Evolutionary conservation across 2,797 vertebrate genomes (phyloP), one percentile per base, ranked within the genome.

Genomic region (Betta splendens): DNA sequence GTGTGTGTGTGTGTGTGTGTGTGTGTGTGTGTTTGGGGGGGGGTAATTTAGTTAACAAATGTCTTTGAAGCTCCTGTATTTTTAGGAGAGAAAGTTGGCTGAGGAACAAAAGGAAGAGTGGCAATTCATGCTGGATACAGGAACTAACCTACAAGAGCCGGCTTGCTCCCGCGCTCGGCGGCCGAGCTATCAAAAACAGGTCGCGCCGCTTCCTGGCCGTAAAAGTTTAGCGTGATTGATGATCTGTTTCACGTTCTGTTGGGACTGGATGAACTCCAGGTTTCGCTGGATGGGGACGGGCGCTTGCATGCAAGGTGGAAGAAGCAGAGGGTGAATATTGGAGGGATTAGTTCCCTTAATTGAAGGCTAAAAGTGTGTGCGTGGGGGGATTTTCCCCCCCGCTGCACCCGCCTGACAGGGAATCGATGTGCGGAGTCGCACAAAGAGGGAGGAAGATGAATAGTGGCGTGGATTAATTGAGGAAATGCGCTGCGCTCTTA

Each of bases 191-290:
- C 74, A 77, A 75, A 85, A 89, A 87, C 85, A 82, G 86, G 87
- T 89, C 70, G 65, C 3, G 36, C 81, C 75, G 67, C 89, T 90
- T 90, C 87, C 87, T 84, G 76, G 69, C 81, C 68, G 80, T 80
- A 78, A 84, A 84, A 37, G 70, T 46, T 40, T 17, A 0, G 32
- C 32, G 83, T 87, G 85, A 86, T 84, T 85, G 87, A 84, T 74
- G 78, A 80, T 65, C 81, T 63, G 77, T 83, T 85, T 88, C 54
- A 83, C 75, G 85, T 83, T 90, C 90, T 87, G 86, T 85, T 89
- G 85, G 81, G 84, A 81, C 86, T 90, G 85, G 85, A 87, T 63
- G 71, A 4, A 51, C 74, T 84, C 85, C 87, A n/a, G 88, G 79
- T 64, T 84, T 64, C 54, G 72, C 72, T 56, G 79, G 75, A 85